phyloP scores from a whole-genome alignment of 35 echinoderm and acorn worm species.

The Anneissia japonica region DNA sequence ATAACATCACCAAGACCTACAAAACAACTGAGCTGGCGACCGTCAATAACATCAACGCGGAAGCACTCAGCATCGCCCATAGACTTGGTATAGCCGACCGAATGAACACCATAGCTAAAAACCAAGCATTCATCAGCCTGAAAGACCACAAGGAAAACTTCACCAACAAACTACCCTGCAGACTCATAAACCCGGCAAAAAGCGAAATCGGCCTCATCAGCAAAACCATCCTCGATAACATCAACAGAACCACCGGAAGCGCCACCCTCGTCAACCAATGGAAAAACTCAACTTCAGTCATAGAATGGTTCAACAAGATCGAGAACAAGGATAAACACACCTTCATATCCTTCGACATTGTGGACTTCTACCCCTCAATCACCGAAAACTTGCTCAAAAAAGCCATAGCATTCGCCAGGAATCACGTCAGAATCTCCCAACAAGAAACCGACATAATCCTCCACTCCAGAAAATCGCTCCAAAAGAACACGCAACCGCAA shows the following conservation, averaged over 20 bases:
- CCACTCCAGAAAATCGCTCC: too few species aligned
- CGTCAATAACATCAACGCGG: not conserved
- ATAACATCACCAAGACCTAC: conserved; percentile 4
- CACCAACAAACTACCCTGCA: not conserved
- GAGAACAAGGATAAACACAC: not conserved
- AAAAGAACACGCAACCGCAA: too few species aligned
- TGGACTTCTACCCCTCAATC: not conserved
- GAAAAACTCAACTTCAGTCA: not conserved
- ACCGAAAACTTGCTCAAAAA: too few species aligned
- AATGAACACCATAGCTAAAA: not conserved
- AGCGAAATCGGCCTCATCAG: not conserved
- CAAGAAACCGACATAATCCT: too few species aligned
- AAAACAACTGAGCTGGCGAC: not conserved
- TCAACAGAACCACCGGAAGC: not conserved
- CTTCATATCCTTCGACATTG: not conserved
- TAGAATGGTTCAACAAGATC: not conserved
- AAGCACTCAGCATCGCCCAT: not conserved
- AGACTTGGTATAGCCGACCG: not conserved
- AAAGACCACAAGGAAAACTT: conserved; percentile 42
- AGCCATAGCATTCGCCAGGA: too few species aligned
- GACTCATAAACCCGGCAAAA: conserved; percentile 19
- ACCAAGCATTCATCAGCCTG: conserved; percentile 6
- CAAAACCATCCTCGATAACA: not conserved
- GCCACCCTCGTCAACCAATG: not conserved
- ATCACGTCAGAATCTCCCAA: too few species aligned